These are phyloP conservation scores for Rotaria magnacalcarata DNA, from an alignment of 2,888 invertebrate species.

Conservation along the genomic window DNA sequence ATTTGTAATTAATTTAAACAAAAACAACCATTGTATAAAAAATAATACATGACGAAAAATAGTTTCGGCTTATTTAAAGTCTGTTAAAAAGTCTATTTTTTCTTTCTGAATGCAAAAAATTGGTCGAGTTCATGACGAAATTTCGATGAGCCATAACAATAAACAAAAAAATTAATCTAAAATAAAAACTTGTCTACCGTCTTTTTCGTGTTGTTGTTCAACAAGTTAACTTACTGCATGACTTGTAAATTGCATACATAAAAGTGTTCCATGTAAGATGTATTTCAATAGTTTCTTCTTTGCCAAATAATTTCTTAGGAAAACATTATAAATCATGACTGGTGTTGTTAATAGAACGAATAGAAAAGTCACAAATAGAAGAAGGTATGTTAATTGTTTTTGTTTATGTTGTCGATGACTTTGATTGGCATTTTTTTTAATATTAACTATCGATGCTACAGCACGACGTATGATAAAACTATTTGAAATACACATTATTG, in stretches of 20 bases:
- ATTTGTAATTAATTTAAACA: no score
- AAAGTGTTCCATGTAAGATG: not conserved
- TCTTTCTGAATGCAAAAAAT: not conserved
- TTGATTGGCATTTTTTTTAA: not conserved
- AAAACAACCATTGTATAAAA: no score
- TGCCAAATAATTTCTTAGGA: not conserved
- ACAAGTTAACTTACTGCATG: not conserved
- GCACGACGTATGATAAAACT: conserved; percentile 38
- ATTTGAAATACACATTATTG: conserved; percentile 41
- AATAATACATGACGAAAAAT: no score
- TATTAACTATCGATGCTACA: not conserved
- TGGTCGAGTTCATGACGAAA: conserved; percentile 12
- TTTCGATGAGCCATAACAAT: conserved; percentile 12
- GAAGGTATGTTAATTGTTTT: not conserved
- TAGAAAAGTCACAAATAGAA: conserved; percentile 1
- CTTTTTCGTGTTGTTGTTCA: no score
- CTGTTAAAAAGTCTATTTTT: not conserved
- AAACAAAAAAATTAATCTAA: conserved; percentile 21
- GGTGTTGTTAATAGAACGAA: conserved; percentile 31
- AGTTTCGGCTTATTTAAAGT: no score
- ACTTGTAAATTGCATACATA: conserved; percentile 37
- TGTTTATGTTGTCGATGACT: not conserved
- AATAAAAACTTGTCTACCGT: not conserved
- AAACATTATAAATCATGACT: conserved; percentile 27
- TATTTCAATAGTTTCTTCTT: not conserved